A percentile compares a stretch with the other conserved stretches of the same genome.
These are phyloP conservation scores for Ophion obscuratus DNA, from an alignment of 2,888 invertebrate genomes.

Conservation along the genomic window DNA sequence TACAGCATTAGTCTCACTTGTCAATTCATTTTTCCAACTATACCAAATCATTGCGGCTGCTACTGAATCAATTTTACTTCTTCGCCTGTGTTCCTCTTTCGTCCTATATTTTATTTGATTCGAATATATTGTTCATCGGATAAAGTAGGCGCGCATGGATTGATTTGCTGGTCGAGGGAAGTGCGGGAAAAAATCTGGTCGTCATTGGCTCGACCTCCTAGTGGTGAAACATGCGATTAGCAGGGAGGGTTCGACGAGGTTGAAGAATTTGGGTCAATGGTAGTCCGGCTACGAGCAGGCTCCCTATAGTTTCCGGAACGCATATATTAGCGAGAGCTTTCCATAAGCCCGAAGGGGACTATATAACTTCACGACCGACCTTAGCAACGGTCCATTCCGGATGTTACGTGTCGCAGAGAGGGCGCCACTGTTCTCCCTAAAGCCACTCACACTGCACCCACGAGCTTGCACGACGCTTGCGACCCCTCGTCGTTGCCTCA, in stretches of 20 bases:
- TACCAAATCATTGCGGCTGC: too few relatives aligned
- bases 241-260: conserved; percentile 47
- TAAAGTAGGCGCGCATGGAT: too few relatives aligned
- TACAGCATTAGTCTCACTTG: too few relatives aligned
- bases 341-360: conserved; percentile 12
- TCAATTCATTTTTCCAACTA: too few relatives aligned
- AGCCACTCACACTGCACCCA: conserved; percentile 37
- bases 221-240: conserved; percentile 55
- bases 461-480: conserved; percentile 34
- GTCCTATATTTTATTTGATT: too few relatives aligned
- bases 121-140: too few relatives aligned
- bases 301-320: conserved; percentile 6
- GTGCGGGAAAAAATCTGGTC: not conserved
- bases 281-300: conserved; percentile 51
- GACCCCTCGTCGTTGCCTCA: conserved; percentile 21
- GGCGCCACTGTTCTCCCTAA: conserved; percentile 75
- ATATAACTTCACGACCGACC: conserved; percentile 60
- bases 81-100: too few relatives aligned
- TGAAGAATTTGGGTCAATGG: conserved; percentile 68
- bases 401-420: conserved; percentile 55
- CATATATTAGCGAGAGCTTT: conserved; percentile 19
- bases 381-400: conserved; percentile 72
- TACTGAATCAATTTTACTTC: too few relatives aligned
- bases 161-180: too few relatives aligned
- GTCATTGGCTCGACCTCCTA: not conserved